phyloP scores from a whole-genome alignment of 2,888 invertebrate genomes.

The Cheiracanthium punctorium region DNA sequence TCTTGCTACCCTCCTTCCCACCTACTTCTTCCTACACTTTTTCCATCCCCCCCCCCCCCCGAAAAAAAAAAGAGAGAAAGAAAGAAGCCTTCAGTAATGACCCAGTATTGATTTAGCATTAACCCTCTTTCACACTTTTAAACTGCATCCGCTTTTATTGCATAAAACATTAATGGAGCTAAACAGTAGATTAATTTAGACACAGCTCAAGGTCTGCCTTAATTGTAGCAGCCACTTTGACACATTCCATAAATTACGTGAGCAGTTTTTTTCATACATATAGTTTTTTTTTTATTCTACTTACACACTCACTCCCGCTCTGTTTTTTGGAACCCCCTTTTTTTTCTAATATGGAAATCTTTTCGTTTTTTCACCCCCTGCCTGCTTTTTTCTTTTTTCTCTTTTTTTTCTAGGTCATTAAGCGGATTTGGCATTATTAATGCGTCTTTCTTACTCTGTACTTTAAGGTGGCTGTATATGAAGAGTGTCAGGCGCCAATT shows the following conservation, averaged over 20 bases:
- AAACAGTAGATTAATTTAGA: conserved; percentile 70
- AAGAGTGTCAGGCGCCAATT: conserved; percentile 34
- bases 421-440: conserved; percentile 67
- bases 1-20: neutral
- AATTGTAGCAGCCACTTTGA: conserved; percentile 68
- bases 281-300: conserved; percentile 23
- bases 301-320: neutral
- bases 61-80: too few species aligned
- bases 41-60: conserved; percentile 17
- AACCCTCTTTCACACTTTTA: conserved; percentile 69
- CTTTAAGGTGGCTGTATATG: conserved; percentile 21
- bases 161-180: conserved; percentile 70
- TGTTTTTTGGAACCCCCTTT: neutral
- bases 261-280: neutral
- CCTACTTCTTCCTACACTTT: neutral
- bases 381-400: too few species aligned
- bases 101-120: conserved; percentile 67
- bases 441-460: conserved; percentile 48
- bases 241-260: conserved; percentile 67
- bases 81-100: conserved; percentile 56
- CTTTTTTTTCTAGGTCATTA: conserved; percentile 60
- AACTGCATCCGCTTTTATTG: conserved; percentile 67
- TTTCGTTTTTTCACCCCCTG: conserved; percentile 11
- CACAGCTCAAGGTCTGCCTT: conserved; percentile 60
- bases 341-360: conserved; percentile 1